phyloP scores from a whole-genome alignment of 1,140 invertebrate species.

The Lasioglossum albipes region DNA sequence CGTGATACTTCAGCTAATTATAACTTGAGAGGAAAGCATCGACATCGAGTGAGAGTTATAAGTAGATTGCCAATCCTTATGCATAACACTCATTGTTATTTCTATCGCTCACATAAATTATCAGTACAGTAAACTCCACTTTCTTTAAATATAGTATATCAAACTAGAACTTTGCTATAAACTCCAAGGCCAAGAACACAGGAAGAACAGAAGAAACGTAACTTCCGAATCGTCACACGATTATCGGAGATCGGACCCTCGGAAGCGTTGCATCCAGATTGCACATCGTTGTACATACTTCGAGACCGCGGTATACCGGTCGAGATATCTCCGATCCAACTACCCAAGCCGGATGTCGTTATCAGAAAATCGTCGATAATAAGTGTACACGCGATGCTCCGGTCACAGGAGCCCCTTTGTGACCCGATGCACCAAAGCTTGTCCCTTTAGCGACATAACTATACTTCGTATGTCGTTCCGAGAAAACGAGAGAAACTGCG shows the following conservation, averaged over 20 bases:
- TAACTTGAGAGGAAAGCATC: too few relatives aligned
- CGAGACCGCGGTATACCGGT: neutral
- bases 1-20: too few relatives aligned
- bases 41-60: too few relatives aligned
- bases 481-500: neutral
- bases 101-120: too few relatives aligned
- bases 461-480: neutral
- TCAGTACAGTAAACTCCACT: too few relatives aligned
- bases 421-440: neutral
- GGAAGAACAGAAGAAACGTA: too few relatives aligned
- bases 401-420: neutral
- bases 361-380: slow-evolving; percentile 9
- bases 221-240: neutral
- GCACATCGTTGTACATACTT: neutral
- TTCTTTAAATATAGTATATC: too few relatives aligned
- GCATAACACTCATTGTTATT: too few relatives aligned
- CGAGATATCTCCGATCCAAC: neutral
- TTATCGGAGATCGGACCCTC: neutral
- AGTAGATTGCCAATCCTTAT: too few relatives aligned
- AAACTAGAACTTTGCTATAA: too few relatives aligned
- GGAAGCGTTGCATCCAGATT: neutral
- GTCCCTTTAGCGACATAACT: neutral
- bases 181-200: too few relatives aligned
- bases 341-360: neutral
- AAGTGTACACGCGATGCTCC: neutral